Conservation (phyloP, 2,797 vertebrate genomes). For the Muraenolepis orangiensis region DNA sequence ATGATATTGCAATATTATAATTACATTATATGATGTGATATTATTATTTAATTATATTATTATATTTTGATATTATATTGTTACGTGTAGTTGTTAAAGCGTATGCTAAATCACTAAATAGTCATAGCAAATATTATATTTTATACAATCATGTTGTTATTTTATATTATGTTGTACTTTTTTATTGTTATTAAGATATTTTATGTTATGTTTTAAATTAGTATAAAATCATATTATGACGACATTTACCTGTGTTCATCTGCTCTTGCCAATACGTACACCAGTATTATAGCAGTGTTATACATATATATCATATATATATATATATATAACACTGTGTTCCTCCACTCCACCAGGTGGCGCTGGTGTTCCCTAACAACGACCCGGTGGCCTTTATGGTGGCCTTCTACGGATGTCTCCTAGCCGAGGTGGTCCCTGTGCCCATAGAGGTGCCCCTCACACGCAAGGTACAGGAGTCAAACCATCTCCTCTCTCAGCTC, state of each 20-base stretch:
- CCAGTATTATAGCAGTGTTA: not conserved
- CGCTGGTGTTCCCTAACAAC: conserved; percentile 97
- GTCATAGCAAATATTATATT: too few species aligned
- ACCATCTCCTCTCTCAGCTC: not conserved
- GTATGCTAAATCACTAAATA: too few species aligned
- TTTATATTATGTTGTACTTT: not conserved
- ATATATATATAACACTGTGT: not conserved
- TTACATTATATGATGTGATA: not conserved
- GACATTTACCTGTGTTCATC: too few species aligned
- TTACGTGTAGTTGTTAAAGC: too few species aligned
- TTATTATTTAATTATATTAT: too few species aligned
- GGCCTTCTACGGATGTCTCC: conserved; percentile 95
- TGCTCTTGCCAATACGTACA: not conserved
- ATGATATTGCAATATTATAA: not conserved
- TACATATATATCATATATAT: too few species aligned
- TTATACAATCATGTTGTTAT: not conserved
- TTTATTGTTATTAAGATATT: too few species aligned
- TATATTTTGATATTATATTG: too few species aligned
- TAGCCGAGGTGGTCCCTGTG: conserved; percentile 96
- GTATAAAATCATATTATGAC: too few species aligned
- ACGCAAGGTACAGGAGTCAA: conserved; percentile 81
- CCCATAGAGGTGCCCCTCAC: conserved; percentile 98
- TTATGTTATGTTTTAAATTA: too few species aligned
- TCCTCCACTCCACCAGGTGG: conserved; percentile 77
- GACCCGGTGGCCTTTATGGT: conserved; percentile 99